Base-by-base conservation (phyloP, 2,113 vertebrate species). In the Chinchilla lanigera region DNA sequence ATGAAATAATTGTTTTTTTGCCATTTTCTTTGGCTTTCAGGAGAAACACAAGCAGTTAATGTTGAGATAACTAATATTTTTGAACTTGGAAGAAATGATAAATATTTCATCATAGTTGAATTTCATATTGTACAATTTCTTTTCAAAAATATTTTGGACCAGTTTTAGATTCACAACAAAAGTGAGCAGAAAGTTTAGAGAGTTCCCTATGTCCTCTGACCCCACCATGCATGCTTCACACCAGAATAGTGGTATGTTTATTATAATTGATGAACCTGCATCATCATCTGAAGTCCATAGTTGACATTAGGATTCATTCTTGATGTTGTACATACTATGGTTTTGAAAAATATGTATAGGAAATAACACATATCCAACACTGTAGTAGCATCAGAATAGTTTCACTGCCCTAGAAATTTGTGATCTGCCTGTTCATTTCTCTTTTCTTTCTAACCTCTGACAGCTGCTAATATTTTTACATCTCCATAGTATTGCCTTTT, bases 101-200 rank as follows among this genome's bases (percentile, higher is more conserved):
- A 71, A n/a, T 73, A 85, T 69, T 71, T 94, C 38, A 63, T 86
- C 87, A 69, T 78, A 73, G 10, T 90, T 92, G n/a, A 86, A 92
- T 93, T 47, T 38, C 56, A 80, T 33, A 30, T 89, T 44, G 8
- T 78, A 50, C 19, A 95, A 2, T 44, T 81, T 91, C 13, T 44
- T 92, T 71, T 91, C 52, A 77, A n/a, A n/a, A 28, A 58, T 73
- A 22, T 94, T 86, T 94, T 44, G 38, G 33, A 90, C 20, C 11
- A 91, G 77, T 94, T 96, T 86, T 94, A 67, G 13, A 50, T 85
- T 92, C 63, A 81, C 14, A 91, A 44, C 20, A 83, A 87, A 89
- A 91, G 4, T 65, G 38, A 71, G 12, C 38, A 91, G 61, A 28
- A 88, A 86, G 20, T 87, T 63, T 54, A 56, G 58, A 54, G 71